Evolutionary conservation across 2,888 invertebrate species (phyloP).

Genomic region (Sinohyriopsis cumingii): DNA sequence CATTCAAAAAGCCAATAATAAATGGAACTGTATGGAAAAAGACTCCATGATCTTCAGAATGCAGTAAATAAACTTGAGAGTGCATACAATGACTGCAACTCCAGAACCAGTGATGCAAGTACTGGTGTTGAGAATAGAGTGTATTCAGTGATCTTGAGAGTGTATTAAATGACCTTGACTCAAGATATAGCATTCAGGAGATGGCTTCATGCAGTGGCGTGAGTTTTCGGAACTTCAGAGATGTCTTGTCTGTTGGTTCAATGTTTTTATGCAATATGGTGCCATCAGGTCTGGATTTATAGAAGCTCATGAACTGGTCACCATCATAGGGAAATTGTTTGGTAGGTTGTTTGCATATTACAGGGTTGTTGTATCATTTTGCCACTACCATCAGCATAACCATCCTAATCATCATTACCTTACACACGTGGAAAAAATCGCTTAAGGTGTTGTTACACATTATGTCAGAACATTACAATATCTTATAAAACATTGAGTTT

Average conservation of each 20-base stretch:
- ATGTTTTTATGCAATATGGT: conserved; percentile 59
- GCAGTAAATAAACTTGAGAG: too few species aligned
- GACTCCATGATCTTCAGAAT: too few species aligned
- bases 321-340: conserved; percentile 52
- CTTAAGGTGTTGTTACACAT: too few species aligned
- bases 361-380: background rate
- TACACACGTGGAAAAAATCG: too few species aligned
- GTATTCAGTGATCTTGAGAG: too few species aligned
- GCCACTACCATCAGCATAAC: background rate
- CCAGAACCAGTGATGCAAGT: background rate
- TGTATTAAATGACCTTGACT: conserved; percentile 10
- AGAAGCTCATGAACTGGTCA: conserved; percentile 57
- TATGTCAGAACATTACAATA: too few species aligned
- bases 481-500: too few species aligned
- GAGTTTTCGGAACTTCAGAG: conserved; percentile 66
- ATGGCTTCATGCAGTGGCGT: conserved; percentile 68
- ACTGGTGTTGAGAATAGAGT: background rate
- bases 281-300: conserved; percentile 56
- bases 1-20: too few species aligned
- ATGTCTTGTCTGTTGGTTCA: conserved; percentile 64
- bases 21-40: too few species aligned
- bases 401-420: too few species aligned
- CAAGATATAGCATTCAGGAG: conserved; percentile 50
- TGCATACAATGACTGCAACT: too few species aligned
- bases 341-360: conserved; percentile 39